A percentile compares a stretch with the other conserved stretches of the same genome.
Evolutionary conservation across 2,797 vertebrate genomes (phyloP).

Genomic region (Enoplosus armatus): DNA sequence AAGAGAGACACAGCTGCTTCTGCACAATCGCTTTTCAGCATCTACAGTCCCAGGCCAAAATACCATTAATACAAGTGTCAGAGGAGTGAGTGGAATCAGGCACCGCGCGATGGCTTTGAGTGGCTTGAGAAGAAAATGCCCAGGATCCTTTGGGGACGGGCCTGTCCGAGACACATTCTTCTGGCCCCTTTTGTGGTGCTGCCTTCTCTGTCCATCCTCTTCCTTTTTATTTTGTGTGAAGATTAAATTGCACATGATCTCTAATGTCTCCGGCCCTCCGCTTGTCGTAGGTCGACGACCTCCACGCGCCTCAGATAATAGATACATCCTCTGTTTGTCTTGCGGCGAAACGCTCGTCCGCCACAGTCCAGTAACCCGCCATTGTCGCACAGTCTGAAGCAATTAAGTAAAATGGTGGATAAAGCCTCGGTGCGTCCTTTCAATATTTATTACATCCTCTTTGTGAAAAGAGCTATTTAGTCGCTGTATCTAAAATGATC

Average conservation of each 20-base stretch:
- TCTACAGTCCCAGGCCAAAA: slow-evolving; percentile 91
- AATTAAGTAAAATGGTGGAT: slow-evolving; percentile 97
- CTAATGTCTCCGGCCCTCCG: slow-evolving; percentile 90
- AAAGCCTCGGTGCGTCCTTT: slow-evolving; percentile 83
- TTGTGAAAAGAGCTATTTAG: slow-evolving; percentile 84
- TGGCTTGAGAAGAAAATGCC: slow-evolving; percentile 90
- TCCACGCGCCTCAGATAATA: slow-evolving; percentile 93
- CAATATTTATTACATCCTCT: slow-evolving; percentile 90
- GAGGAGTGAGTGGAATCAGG: slow-evolving; percentile 88
- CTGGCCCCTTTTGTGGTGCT: slow-evolving; percentile 90
- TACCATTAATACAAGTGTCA: slow-evolving; percentile 98
- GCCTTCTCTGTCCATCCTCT: slow-evolving; percentile 71
- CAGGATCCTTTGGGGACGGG: slow-evolving; percentile 86
- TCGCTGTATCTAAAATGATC: slow-evolving; percentile 84
- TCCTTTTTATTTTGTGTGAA: slow-evolving; percentile 94
- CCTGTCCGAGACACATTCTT: slow-evolving; percentile 89
- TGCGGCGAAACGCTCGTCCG: slow-evolving; percentile 84
- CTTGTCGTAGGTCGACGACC: slow-evolving; percentile 95
- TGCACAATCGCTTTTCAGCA: slow-evolving; percentile 91
- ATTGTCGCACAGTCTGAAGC: slow-evolving; percentile 94
- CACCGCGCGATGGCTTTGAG: slow-evolving; percentile 84
- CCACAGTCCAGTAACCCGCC: slow-evolving; percentile 93
- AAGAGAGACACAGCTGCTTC: slow-evolving; percentile 88
- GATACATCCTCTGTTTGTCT: slow-evolving; percentile 93
- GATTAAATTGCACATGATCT: slow-evolving; percentile 99